A percentile compares a stretch with the other conserved stretches of the same genome.
These are phyloP conservation scores for Drosophila bunnanda DNA, from an alignment of 2,888 invertebrate genomes.

Conservation along the genomic window DNA sequence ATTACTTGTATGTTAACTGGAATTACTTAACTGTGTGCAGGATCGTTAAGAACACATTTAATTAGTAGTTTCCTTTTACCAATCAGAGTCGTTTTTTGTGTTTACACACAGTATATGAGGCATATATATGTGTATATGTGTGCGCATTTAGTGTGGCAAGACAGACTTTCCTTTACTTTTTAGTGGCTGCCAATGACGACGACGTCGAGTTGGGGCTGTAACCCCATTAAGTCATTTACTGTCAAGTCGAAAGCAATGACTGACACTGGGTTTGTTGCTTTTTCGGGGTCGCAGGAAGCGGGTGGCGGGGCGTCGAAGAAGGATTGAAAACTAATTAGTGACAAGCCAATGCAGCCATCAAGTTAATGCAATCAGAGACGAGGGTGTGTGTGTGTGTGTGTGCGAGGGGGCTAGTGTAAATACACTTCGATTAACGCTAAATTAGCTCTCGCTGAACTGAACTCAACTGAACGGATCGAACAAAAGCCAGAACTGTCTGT, in stretches of 20 bases:
- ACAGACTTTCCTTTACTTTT: not conserved
- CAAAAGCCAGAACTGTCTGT: constrained; percentile 45
- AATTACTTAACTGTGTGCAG: not conserved
- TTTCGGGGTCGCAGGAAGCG: constrained; percentile 3
- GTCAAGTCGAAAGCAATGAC: constrained; percentile 27
- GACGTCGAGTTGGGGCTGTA: constrained; percentile 10
- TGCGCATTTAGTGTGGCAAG: not conserved
- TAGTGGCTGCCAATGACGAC: not conserved
- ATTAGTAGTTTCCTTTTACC: constrained; percentile 3
- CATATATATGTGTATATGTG: not conserved
- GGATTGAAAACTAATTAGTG: constrained; percentile 60
- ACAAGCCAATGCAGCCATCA: constrained; percentile 46
- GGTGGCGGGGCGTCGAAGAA: not conserved
- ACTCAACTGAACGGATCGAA: constrained; percentile 37
- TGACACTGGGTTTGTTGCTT: constrained; percentile 14
- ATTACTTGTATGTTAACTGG: not conserved
- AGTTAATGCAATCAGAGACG: constrained; percentile 41
- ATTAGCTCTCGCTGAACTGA: constrained; percentile 56
- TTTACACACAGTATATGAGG: constrained; percentile 6
- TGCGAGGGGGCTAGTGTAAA: constrained; percentile 42
- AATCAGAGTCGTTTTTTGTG: constrained; percentile 9
- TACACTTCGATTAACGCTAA: constrained; percentile 66
- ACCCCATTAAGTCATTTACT: constrained; percentile 39
- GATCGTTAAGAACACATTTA: constrained; percentile 2
- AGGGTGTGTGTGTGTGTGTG: not conserved